A percentile compares a stretch with the other conserved stretches of the same genome.
Evolutionary conservation across 2,113 vertebrate genomes (phyloP).

Genomic region (Mobula birostris): DNA sequence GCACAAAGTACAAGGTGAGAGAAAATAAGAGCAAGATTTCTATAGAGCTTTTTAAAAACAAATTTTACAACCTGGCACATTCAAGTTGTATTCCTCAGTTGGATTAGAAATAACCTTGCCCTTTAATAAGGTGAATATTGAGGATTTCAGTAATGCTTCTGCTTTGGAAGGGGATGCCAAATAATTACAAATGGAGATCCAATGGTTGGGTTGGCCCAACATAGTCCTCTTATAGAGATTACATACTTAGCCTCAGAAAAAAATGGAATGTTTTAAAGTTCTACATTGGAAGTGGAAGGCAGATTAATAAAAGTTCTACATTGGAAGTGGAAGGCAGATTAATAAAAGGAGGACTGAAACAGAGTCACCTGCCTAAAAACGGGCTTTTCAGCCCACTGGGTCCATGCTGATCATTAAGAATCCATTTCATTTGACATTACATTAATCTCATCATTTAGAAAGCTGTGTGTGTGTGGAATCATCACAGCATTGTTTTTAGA

Average conservation of each 20-base stretch:
- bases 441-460: too few relatives aligned
- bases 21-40: too few relatives aligned
- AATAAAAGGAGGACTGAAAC: background rate
- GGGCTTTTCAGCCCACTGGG: too few relatives aligned
- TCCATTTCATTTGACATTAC: too few relatives aligned
- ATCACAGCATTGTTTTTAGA: too few relatives aligned
- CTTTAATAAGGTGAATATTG: too few relatives aligned
- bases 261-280: background rate
- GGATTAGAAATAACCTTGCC: background rate
- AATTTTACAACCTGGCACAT: too few relatives aligned
- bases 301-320: background rate
- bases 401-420: too few relatives aligned
- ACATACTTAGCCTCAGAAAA: background rate
- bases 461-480: too few relatives aligned
- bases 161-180: background rate
- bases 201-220: background rate
- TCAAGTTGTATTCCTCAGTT: background rate
- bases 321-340: background rate
- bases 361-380: too few relatives aligned
- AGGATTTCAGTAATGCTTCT: background rate
- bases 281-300: background rate
- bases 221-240: background rate
- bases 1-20: too few relatives aligned
- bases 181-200: background rate
- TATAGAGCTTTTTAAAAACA: too few relatives aligned